phyloP scores from a whole-genome alignment of 2,113 vertebrate species.

The Sylvietta virens region DNA sequence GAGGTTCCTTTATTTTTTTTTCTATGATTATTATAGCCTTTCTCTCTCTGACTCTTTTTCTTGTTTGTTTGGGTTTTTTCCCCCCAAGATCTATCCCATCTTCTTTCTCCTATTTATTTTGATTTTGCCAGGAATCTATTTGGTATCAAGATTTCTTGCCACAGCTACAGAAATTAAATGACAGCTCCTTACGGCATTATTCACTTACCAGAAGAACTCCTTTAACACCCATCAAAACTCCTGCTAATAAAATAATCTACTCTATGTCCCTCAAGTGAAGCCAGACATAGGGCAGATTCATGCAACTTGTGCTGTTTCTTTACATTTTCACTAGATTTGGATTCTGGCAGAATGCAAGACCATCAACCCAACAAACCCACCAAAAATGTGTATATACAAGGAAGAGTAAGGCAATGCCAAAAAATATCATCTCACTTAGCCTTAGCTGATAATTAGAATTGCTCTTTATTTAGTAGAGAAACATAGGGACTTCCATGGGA shows the following conservation, averaged over 20 bases:
- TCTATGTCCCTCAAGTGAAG: background rate
- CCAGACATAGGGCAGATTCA: background rate
- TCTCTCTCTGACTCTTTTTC: background rate
- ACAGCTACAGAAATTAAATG: background rate
- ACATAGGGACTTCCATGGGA: background rate
- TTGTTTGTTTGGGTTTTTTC: rapidly evolving
- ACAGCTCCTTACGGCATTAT: background rate
- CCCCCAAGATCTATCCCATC: no score
- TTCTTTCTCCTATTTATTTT: background rate
- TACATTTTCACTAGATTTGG: background rate
- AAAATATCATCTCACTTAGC: background rate
- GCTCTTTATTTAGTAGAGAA: background rate
- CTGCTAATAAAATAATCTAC: background rate
- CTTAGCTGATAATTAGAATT: background rate
- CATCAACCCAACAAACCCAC: background rate
- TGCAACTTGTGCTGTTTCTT: background rate
- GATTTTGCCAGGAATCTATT: background rate
- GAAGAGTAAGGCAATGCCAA: background rate
- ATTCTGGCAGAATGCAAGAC: background rate
- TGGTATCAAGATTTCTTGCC: rapidly evolving
- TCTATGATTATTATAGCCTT: background rate
- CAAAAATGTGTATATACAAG: background rate
- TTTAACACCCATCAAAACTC: background rate
- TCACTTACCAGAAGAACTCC: background rate
- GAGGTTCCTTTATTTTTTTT: background rate